Evolutionary conservation across 2,113 vertebrate genomes (phyloP).

Genomic region (Abramis brama): DNA sequence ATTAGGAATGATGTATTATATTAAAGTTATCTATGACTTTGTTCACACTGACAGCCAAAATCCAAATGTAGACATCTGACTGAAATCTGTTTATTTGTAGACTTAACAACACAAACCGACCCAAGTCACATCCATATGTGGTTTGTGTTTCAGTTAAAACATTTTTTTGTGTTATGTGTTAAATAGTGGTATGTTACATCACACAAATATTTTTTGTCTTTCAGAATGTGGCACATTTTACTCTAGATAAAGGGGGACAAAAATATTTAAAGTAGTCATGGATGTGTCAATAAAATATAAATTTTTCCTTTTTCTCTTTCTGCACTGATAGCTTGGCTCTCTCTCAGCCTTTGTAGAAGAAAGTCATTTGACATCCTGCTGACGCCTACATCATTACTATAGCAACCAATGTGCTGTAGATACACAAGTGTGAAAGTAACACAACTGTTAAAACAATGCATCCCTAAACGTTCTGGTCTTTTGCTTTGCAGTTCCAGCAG

Average conservation of each 20-base stretch:
- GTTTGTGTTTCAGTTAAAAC: neutral
- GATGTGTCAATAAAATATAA: neutral
- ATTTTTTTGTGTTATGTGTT: no score
- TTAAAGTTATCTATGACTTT: neutral
- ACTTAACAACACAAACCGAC: neutral
- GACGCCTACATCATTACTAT: slow-evolving; percentile 25
- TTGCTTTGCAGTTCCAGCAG: slow-evolving; percentile 55
- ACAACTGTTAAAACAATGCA: neutral
- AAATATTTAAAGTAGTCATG: neutral
- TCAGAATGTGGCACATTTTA: neutral
- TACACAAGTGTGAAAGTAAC: neutral
- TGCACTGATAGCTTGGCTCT: neutral
- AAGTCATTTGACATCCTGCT: neutral
- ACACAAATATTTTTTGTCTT: neutral
- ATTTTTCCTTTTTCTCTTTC: neutral
- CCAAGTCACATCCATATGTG: neutral
- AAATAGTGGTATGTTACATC: neutral
- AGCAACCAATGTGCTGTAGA: slow-evolving; percentile 6
- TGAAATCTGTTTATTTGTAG: neutral
- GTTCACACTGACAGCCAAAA: neutral
- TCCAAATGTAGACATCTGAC: neutral
- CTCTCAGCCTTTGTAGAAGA: neutral
- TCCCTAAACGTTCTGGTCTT: neutral
- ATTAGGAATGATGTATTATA: neutral
- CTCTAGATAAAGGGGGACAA: neutral